These are phyloP conservation scores for Pristionchus japonicus DNA, from an alignment of 2,888 invertebrate genomes.

Conservation along the genomic window DNA sequence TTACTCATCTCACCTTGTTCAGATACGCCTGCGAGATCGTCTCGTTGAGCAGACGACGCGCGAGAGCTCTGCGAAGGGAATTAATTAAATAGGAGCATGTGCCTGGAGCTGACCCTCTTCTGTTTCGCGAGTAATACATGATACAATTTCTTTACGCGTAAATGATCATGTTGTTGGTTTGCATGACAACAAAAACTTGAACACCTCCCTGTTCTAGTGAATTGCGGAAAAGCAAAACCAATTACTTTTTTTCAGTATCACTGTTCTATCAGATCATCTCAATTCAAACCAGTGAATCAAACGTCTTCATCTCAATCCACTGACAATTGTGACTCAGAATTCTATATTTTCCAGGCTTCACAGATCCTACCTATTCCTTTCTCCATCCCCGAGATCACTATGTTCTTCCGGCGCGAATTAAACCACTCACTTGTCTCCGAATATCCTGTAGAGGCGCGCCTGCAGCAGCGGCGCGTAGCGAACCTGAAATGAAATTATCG, in stretches of 20 bases:
- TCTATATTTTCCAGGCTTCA: background rate
- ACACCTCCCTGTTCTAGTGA: too few relatives aligned
- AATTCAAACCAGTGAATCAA: too few relatives aligned
- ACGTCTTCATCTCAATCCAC: too few relatives aligned
- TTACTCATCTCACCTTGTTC: conserved; percentile 38
- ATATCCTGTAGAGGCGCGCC: conserved; percentile 22
- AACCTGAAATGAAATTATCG: background rate
- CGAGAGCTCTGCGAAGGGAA: background rate
- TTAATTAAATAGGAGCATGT: background rate
- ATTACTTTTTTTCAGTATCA: too few relatives aligned
- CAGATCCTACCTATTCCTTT: background rate
- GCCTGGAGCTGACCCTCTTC: too few relatives aligned
- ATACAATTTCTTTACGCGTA: too few relatives aligned
- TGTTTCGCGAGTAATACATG: background rate
- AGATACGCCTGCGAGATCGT: conserved; percentile 26
- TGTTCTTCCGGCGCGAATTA: too few relatives aligned
- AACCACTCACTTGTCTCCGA: conserved; percentile 38
- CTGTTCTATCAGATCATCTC: too few relatives aligned
- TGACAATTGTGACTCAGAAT: too few relatives aligned
- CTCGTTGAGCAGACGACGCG: conserved; percentile 20
- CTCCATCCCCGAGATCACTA: background rate
- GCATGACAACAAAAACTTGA: too few relatives aligned
- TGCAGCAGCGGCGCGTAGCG: conserved; percentile 26
- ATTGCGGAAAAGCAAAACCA: too few relatives aligned
- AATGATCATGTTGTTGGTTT: too few relatives aligned